Base-by-base conservation (phyloP, 2,888 invertebrate genomes). In the Eristalis pertinax region DNA sequence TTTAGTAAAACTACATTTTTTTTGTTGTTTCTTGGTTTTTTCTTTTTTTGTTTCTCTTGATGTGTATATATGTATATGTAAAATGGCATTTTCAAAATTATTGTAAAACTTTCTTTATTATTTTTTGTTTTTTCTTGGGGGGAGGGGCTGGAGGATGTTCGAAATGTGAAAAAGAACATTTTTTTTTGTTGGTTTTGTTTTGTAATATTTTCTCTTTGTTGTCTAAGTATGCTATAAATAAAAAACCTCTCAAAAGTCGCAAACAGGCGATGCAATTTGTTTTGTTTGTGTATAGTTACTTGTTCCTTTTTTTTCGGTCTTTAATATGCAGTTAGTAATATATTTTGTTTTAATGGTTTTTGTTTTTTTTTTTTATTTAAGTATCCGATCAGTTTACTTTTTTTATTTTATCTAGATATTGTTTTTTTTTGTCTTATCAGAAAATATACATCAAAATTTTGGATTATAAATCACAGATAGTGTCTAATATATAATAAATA, bases 401-500 rank as follows among this genome's bases (percentile, higher is more conserved):
- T 89, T 70, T 84, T 68, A 89, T 79, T 68, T 89, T 88, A 78
- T 86, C 88, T 89, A 88, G 41, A 89, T 89, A 82, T 89, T 90
- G 80, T 80, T 88, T 77, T 84, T 87, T 89, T 88, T 88, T 89
- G 84, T 90, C 88, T 89, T 89, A 89, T 92, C 91, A 92, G 92
- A 92, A 93, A 93, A 93, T 92, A 92, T 92, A 92, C 92, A 92
- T 93, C 92, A 93, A 93, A 93, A 93, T 93, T 93, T 93, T 93
- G 93, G 93, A 93, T 93, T 93, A 93, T 92, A 92, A 93, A 93
- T 93, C 93, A 93, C 93, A 93, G 93, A 93, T 93, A 93, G 93
- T 93, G 92, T 93, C 82, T 82, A 86, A 86, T 86, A 82, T 82
- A 86, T 86, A 82, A 82, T 78, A 85, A 77, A 85, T 81, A 85